Base-by-base conservation (phyloP, 2,113 vertebrate species). In the Ptyas mucosa region DNA sequence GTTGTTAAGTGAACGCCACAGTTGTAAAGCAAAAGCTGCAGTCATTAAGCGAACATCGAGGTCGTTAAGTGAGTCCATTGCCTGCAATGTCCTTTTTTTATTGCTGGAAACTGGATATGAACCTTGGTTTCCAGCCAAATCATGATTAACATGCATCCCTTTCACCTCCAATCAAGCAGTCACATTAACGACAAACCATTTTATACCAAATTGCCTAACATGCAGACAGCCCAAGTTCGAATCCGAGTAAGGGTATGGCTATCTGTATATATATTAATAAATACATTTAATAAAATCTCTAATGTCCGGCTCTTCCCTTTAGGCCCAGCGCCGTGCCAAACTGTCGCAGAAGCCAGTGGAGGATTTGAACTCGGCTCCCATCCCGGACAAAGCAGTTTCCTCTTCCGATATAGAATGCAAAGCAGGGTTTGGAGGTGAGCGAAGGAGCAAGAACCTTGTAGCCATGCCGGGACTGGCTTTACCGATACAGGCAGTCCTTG, bases 241-340 rank as follows among this genome's bases (percentile, higher is more conserved):
- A 46, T 46, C 43, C 43, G 5, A 46, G 43, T 46, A 46, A 46
- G 43, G 43, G 4, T 46, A 46, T 46, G 43, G 43, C 43, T 46
- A 46, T 3, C 43, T 46, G 43, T 46, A 46, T 46, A 49, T 49
- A 49, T 49, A 46, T 46, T 46, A 46, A 52, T 52, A 5, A 64
- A 64, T 64, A 64, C 29, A n/a, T n/a, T 69, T 39, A 39, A 81
- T 81, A 81, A 20, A 8, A 81, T 81, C 34, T 39, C 34, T 39
- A 39, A 15, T 18, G 15, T 39, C 69, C 2, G 15, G 15, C 14
- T 20, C 49, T 12, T 24, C 10, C 8, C 11, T 0, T 85, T 18
- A 98, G 97, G 98, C 97, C 26, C 97, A 96, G 96, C 91, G 1
- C 24, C 97, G 96, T 0, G 93, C 94, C 0, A 97, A 97, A 90